These are phyloP conservation scores for Pristionchus exspectatus DNA, from an alignment of 2,888 invertebrate genomes.

Conservation along the genomic window DNA sequence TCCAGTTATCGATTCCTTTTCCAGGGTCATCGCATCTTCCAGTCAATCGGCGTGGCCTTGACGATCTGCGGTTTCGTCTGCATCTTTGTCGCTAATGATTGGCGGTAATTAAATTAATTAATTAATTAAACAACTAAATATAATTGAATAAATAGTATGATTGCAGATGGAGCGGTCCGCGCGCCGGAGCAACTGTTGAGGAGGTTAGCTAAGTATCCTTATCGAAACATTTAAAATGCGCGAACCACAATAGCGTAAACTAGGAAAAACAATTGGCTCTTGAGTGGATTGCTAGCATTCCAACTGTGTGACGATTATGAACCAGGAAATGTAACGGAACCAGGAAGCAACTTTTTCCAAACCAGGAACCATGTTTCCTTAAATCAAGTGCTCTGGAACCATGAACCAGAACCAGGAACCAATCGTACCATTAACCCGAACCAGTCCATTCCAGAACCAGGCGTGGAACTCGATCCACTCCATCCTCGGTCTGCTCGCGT, in stretches of 20 bases:
- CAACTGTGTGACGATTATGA: no score
- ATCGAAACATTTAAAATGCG: no score
- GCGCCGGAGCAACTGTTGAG: slow-evolving; percentile 53
- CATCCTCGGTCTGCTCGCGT: slow-evolving; percentile 67
- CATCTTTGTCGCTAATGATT: slow-evolving; percentile 67
- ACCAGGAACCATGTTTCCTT: not conserved
- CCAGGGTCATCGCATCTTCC: slow-evolving; percentile 65
- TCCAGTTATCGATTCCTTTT: not conserved
- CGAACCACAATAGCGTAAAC: no score
- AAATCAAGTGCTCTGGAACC: no score
- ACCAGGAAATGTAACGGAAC: no score
- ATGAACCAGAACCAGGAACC: not conserved
- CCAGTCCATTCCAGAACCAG: slow-evolving; percentile 65
- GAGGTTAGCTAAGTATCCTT: no score
- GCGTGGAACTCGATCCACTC: slow-evolving; percentile 66
- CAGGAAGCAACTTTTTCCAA: not conserved
- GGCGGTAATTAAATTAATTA: slow-evolving; percentile 57
- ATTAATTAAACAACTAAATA: not conserved
- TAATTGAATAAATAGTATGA: slow-evolving; percentile 42
- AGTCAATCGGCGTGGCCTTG: slow-evolving; percentile 64
- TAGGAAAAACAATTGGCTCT: no score
- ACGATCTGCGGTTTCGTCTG: slow-evolving; percentile 66
- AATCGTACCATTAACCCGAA: not conserved
- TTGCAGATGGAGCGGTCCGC: slow-evolving; percentile 67
- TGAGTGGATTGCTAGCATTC: not conserved